Evolutionary conservation across 2,888 invertebrate species (phyloP), one percentile per base, ranked within the genome.

Genomic region (Eupeodes luniger): DNA sequence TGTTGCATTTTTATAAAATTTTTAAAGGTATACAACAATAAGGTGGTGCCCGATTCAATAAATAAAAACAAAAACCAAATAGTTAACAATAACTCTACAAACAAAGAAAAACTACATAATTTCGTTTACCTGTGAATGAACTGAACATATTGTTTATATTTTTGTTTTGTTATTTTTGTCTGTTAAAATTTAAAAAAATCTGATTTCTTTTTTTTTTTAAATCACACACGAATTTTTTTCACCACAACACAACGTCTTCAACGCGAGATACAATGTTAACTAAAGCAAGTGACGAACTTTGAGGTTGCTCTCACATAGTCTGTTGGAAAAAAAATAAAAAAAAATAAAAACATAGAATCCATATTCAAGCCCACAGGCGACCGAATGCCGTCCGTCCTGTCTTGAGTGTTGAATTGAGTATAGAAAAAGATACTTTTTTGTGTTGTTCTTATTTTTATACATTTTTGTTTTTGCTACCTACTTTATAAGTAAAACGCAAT

Each of bases 91-190:
- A 27, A 27, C 27, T 27, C 27, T 27, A 27, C 9, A 66, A 66
- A 57, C n/a, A 55, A 51, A 27, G 27, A 27, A 27, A 27, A 27
- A 47, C 11, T 11, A 66, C 55, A 81, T 87, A 40, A 44, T 49
- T 51, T 64, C 16, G 74, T 90, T 92, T 93, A 93, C 93, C 93
- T 93, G 93, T 92, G 89, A 93, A 90, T 90, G 93, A 93, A 91
- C 93, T 93, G 91, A 93, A 93, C 93, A 93, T 93, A 84, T 92
- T 92, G 55, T 66, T 40, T 5, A n/a, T 69, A 57, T 83, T 80
- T 84, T 76, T 64, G 34, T 67, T 66, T 70, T 64, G 75, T 74
- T 36, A 14, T 36, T 69, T 69, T 49, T 14, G n/a, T 27, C 27
- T 27, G 34, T 66, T 66, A 47, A 66, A 61, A 36, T 66, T 61